Evolutionary conservation across 2,113 vertebrate species (phyloP).

Genomic region (Ariopsis seemanni): DNA sequence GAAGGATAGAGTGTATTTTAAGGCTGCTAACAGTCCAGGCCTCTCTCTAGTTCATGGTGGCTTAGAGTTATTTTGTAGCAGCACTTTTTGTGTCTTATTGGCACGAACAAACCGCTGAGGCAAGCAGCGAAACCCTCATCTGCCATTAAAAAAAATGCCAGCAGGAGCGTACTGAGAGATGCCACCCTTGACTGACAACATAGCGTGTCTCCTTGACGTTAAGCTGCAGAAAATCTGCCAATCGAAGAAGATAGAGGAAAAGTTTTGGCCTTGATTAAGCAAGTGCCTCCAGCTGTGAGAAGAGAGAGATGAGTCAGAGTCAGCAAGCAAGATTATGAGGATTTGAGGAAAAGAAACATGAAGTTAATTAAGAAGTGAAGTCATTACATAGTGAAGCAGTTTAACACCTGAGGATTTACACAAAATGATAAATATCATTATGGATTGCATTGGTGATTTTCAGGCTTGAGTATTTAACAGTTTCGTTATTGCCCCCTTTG

Average conservation of each 20-base stretch:
- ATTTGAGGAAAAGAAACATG: slow-evolving; percentile 24
- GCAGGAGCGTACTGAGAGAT: slow-evolving; percentile 5
- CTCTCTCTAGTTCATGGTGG: not conserved
- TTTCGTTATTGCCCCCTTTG: not conserved
- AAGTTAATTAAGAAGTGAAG: slow-evolving; percentile 13
- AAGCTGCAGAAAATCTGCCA: slow-evolving; percentile 22
- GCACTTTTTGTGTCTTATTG: not conserved
- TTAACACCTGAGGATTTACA: slow-evolving; percentile 9
- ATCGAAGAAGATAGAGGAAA: not conserved
- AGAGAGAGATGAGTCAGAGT: not conserved
- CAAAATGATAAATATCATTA: not conserved
- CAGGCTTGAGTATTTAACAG: slow-evolving; percentile 9
- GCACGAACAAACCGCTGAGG: slow-evolving; percentile 24
- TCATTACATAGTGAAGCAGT: not conserved
- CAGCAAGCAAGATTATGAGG: slow-evolving; percentile 18
- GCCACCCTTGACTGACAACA: not conserved
- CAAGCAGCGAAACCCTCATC: slow-evolving; percentile 29
- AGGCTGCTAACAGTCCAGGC: not conserved
- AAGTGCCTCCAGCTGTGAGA: slow-evolving; percentile 16
- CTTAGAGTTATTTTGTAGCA: slow-evolving; percentile 7
- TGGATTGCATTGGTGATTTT: slow-evolving; percentile 6
- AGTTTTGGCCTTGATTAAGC: slow-evolving; percentile 27
- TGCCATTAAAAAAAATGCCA: slow-evolving; percentile 35
- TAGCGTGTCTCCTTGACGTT: not conserved
- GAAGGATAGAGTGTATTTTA: slow-evolving; percentile 25